These are phyloP conservation scores for Misgurnus anguillicaudatus DNA, from an alignment of 2,113 vertebrate species.

Conservation along the genomic window DNA sequence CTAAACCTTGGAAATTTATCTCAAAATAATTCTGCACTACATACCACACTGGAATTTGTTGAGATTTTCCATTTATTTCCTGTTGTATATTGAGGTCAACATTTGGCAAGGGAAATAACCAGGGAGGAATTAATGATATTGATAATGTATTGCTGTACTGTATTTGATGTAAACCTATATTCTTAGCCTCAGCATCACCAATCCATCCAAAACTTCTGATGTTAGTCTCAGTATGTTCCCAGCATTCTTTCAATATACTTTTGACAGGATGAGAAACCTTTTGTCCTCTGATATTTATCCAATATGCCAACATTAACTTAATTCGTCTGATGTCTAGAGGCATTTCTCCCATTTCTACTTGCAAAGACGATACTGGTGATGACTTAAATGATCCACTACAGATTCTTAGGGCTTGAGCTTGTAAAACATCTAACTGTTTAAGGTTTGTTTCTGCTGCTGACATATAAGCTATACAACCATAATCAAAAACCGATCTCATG, in stretches of 20 bases:
- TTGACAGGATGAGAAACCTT: too few relatives aligned
- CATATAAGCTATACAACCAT: background rate
- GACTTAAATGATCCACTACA: background rate
- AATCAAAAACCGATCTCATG: background rate
- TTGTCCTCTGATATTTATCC: too few relatives aligned
- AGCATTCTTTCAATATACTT: background rate
- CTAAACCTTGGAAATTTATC: too few relatives aligned
- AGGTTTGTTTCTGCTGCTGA: background rate
- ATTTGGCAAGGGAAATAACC: background rate
- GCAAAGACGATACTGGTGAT: background rate
- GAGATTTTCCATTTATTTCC: background rate
- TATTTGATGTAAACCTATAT: background rate
- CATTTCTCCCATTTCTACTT: background rate
- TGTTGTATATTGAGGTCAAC: background rate
- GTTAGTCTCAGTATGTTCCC: background rate
- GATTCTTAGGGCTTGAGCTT: background rate
- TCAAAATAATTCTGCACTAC: background rate
- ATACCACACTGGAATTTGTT: background rate
- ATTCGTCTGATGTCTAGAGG: background rate
- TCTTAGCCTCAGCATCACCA: background rate
- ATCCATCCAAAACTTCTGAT: background rate
- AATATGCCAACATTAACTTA: background rate
- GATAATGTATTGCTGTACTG: background rate
- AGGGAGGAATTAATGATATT: background rate
- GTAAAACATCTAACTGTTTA: background rate